Evolutionary conservation across 2,888 invertebrate species (phyloP), one percentile per base, ranked within the genome.

Genomic region (Pristionchus arcanus): DNA sequence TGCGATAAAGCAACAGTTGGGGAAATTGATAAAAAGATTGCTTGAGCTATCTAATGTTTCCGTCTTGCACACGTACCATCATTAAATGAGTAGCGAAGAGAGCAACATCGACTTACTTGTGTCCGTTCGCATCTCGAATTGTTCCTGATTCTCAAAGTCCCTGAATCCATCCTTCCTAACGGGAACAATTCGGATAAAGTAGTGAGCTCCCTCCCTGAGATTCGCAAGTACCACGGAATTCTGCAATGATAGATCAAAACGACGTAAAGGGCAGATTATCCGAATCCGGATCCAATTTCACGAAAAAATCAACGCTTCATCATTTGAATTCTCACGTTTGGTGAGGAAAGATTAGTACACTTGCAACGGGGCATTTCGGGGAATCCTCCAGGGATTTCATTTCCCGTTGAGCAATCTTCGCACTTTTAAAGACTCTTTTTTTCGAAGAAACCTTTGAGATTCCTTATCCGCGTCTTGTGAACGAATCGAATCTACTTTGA

Each of bases 111-210:
- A 9, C 91, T 90, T 49, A 92, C 92, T 87, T 77, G 91, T 91
- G 66, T 93, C 94, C 13, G 93, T 93, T 89, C 91, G 92, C 90
- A 94, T 91, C 89, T 94, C 93, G 85, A 94, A 93, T 19, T 93
- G 91, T 55, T 93, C 92, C n/a, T 91, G 71, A 25, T 92, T 90
- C 28, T 90, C 90, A 87, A 90, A 94, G 88, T 93, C 92, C 31
- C 92, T 91, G 66, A 92, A 92, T n/a, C 93, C 93, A 13, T 53
- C 86, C n/a, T 19, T 31, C n/a, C 92, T 90, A 59, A 91, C 90
- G 37, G 94, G 94, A 19, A 94, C 91, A 87, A 94, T 94, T 90
- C 93, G 92, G 25, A 94, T 93, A 37, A 91, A 91, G 90, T 94
- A 94, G 25, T 91, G 90, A 25, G 91, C 90, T 34, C 94, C 93